Conservation (phyloP, 2,797 vertebrate species). For the Gymnodraco acuticeps region DNA sequence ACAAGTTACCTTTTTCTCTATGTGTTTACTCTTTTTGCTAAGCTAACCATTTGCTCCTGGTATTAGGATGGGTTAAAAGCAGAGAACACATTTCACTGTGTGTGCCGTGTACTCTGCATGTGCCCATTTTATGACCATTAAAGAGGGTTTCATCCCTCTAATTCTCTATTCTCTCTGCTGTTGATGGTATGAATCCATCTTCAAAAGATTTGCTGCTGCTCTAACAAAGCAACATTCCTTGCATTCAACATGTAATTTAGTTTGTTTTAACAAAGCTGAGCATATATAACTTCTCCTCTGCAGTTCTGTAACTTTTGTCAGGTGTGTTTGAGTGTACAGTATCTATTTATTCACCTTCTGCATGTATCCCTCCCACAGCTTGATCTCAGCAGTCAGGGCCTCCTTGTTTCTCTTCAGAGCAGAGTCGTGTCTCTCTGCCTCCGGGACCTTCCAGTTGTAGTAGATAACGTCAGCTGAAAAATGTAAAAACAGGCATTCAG, state of each 20-base stretch:
- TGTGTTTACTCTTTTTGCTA: background rate
- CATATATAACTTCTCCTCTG: background rate
- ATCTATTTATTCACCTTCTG: conserved; percentile 54
- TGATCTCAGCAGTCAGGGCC: conserved; percentile 59
- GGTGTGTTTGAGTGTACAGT: too few species aligned
- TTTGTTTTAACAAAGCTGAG: background rate
- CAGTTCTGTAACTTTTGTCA: background rate
- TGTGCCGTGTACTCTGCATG: too few species aligned
- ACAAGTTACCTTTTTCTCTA: background rate
- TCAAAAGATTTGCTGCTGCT: background rate
- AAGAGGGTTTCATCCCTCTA: too few species aligned
- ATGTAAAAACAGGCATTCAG: background rate
- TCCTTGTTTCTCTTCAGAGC: conserved; percentile 74
- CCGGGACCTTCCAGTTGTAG: conserved; percentile 75
- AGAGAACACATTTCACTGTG: too few species aligned
- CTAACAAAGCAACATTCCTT: background rate
- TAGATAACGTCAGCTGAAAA: conserved; percentile 64
- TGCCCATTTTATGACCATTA: too few species aligned
- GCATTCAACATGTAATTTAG: background rate
- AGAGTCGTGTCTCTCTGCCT: conserved; percentile 79
- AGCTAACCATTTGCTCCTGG: background rate
- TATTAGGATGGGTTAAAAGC: too few species aligned
- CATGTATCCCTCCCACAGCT: conserved; percentile 81
- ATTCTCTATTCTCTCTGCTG: too few species aligned
- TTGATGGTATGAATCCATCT: background rate